Percentiles rank a stretch among this genome's conserved stretches.
phyloP scores from a whole-genome alignment of 2,797 vertebrate genomes.

The Mastacembelus armatus region DNA sequence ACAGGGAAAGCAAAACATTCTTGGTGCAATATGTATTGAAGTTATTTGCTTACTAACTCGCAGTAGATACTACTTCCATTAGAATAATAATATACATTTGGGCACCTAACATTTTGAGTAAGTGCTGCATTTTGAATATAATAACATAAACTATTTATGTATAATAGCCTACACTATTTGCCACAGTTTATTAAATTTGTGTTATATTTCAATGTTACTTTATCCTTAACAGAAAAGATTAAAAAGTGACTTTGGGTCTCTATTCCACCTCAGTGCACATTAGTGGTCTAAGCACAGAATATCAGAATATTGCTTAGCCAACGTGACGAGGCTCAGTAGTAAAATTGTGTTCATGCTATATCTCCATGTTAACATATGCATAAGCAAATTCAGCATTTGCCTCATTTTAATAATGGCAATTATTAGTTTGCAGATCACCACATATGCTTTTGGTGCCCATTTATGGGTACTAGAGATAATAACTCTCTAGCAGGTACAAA shows the following conservation, averaged over 20 bases:
- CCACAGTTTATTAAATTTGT: no score
- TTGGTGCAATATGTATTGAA: background rate
- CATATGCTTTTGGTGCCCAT: slow-evolving; percentile 36
- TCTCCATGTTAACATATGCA: background rate
- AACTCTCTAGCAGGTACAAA: slow-evolving; percentile 26
- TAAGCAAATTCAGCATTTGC: slow-evolving; percentile 10
- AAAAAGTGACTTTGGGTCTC: background rate
- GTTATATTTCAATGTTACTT: background rate
- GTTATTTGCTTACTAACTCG: background rate
- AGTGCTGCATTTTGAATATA: no score
- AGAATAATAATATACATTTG: no score
- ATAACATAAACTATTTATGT: no score
- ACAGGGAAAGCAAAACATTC: background rate
- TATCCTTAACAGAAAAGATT: background rate
- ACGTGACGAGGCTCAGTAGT: background rate
- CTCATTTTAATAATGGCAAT: slow-evolving; percentile 7
- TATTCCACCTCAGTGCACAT: background rate
- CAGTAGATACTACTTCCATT: no score
- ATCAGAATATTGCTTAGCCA: no score
- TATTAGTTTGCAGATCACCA: slow-evolving; percentile 20
- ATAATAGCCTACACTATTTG: no score
- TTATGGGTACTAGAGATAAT: slow-evolving; percentile 15
- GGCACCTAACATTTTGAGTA: no score
- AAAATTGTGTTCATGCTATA: background rate
- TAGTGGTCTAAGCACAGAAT: background rate